Base-by-base conservation (phyloP, 2,113 vertebrate genomes). In the Sarotherodon lohbergeri region DNA sequence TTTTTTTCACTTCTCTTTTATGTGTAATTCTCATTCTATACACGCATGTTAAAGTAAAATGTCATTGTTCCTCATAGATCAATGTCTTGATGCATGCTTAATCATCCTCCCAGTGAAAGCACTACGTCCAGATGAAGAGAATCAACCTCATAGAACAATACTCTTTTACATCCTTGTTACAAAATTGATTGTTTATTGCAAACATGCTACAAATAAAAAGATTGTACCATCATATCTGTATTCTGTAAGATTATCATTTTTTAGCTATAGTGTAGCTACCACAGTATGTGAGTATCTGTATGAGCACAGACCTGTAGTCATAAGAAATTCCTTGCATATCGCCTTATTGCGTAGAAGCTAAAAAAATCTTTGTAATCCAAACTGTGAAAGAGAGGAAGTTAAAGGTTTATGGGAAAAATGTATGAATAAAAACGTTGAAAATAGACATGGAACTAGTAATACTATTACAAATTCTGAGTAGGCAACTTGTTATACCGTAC, bases 1-100 rank as follows among this genome's bases (percentile, higher is more conserved):
- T 50, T 8, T 4, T 78, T 17, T 91, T 88, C 82, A 91, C 84
- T 91, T 93, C 89, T 24, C 12, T 22, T 2, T 59, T 68, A 3
- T 2, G 12, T 59, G 56, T 80, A 11, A 32, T 9, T n/a, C 2
- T 43, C 50, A 9, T 2, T 24, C 24, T 48, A 24, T 8, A 55
- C 56, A 43, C 34, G n/a, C 4, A n/a, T 29, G 43, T 50, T 29
- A 76, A 48, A 48, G 27, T 50, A 0, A 32, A 50, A 78, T 78
- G 46, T 5, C 16, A 52, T 50, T 78, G 16, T 78, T 52, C 16
- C 73, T 50, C 43, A 34, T 43, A 71, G 24, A 17, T 48, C 2
- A 11, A 76, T 48, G 61, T 39, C 61, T 39, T 66, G 0, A 39
- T n/a, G 61, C 61, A 39, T 66, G 17, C 17, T 66, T 36, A 66